Conservation (phyloP, 2,797 vertebrate species). For the Acipenser oxyrinchus region DNA sequence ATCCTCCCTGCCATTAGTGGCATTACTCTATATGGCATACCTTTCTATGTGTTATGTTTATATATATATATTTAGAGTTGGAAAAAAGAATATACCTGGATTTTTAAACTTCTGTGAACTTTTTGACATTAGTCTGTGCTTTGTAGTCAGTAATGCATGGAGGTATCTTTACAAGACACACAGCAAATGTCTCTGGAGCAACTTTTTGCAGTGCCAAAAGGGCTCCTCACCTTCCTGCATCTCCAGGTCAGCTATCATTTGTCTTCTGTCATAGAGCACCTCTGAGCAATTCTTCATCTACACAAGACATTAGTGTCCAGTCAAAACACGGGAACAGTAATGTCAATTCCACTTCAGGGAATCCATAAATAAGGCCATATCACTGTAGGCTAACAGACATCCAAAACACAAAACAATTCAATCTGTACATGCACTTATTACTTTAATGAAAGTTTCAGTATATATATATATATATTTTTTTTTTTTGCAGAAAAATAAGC, state of each 20-base stretch:
- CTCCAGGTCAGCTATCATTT: conserved; percentile 37
- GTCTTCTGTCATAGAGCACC: conserved; percentile 36
- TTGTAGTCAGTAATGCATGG: conserved; percentile 9
- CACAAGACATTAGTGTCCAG: conserved; percentile 16
- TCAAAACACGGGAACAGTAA: conserved; percentile 26
- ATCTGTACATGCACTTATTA: conserved; percentile 19
- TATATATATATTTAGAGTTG: too few relatives aligned
- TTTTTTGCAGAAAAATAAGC: conserved; percentile 19
- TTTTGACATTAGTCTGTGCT: conserved; percentile 11
- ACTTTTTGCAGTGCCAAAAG: conserved; percentile 39
- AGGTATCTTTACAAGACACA: conserved; percentile 14
- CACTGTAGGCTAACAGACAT: conserved; percentile 18
- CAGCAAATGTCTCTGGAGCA: conserved; percentile 41
- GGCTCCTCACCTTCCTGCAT: conserved; percentile 36
- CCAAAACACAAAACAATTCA: conserved; percentile 33
- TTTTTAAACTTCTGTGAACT: conserved; percentile 13
- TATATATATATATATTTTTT: conserved; percentile 3
- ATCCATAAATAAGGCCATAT: conserved; percentile 17
- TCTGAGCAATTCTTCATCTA: conserved; percentile 31
- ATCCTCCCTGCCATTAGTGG: too few relatives aligned
- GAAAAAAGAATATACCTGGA: too few relatives aligned
- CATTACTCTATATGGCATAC: too few relatives aligned
- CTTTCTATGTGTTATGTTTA: too few relatives aligned
- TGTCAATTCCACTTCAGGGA: conserved; percentile 11
- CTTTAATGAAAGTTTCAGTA: conserved; percentile 16